These are phyloP conservation scores for Apteryx mantelli DNA, from an alignment of 2,113 vertebrate genomes.

Conservation along the genomic window DNA sequence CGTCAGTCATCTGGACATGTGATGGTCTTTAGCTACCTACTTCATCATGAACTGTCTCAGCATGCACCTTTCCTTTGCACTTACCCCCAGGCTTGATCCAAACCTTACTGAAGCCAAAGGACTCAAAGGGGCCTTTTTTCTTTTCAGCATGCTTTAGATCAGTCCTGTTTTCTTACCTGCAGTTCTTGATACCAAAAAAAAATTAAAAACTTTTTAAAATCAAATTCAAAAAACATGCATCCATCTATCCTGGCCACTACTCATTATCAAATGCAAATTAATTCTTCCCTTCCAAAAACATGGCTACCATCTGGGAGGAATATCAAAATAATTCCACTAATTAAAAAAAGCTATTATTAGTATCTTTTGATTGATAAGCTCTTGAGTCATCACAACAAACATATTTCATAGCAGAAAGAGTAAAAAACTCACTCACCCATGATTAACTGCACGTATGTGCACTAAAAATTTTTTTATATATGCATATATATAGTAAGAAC, in stretches of 20 bases:
- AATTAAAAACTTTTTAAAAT: background rate
- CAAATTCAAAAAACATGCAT: background rate
- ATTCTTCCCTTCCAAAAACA: background rate
- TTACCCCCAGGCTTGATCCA: background rate
- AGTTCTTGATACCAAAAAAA: background rate
- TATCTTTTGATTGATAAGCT: background rate
- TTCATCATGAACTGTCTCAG: background rate
- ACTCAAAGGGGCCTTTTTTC: background rate
- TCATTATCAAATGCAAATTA: background rate
- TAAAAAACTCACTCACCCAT: background rate
- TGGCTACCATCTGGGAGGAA: background rate
- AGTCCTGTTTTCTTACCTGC: background rate
- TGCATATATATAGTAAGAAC: too few relatives aligned
- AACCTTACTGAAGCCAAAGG: background rate
- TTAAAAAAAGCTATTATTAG: background rate
- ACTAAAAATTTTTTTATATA: background rate
- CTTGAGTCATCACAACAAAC: background rate
- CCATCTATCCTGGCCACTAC: background rate
- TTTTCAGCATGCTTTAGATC: background rate
- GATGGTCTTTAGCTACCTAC: background rate
- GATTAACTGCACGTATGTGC: background rate
- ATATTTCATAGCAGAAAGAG: background rate
- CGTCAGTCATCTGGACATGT: rapidly evolving
- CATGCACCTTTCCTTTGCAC: background rate
- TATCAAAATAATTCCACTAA: background rate